Percentiles rank a stretch among this genome's conserved stretches.
Conservation (phyloP, 2,797 vertebrate genomes). For the Sparus aurata region DNA sequence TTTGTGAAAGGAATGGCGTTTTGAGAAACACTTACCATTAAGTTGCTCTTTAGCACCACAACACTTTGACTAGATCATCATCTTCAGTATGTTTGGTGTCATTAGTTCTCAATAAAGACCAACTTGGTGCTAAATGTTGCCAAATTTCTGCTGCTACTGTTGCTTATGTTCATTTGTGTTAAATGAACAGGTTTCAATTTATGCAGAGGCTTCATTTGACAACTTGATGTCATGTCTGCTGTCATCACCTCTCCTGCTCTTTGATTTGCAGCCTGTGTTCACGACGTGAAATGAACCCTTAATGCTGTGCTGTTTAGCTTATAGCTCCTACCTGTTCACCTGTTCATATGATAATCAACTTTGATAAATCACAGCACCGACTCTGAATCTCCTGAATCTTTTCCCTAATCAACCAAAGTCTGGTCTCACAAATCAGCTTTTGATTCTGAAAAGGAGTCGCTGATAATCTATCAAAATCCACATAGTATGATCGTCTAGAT, state of each 20-base stretch:
- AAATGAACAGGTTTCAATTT: conserved; percentile 54
- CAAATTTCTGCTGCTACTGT: conserved; percentile 43
- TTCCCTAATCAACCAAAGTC: background rate
- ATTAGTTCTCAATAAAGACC: conserved; percentile 39
- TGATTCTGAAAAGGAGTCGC: conserved; percentile 41
- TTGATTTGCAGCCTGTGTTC: conserved; percentile 68
- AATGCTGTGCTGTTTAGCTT: conserved; percentile 28
- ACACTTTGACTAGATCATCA: background rate
- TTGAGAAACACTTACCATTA: conserved; percentile 61
- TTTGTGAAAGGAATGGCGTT: conserved; percentile 24
- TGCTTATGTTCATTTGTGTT: conserved; percentile 60
- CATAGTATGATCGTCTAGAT: conserved; percentile 24
- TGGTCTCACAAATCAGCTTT: conserved; percentile 27
- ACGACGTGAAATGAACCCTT: conserved; percentile 21
- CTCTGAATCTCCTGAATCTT: conserved; percentile 10
- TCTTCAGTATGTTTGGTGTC: conserved; percentile 14
- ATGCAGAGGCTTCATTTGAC: conserved; percentile 46
- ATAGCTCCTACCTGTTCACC: conserved; percentile 2
- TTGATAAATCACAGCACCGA: conserved; percentile 19
- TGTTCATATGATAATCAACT: conserved; percentile 12
- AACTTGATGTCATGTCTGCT: conserved; percentile 44
- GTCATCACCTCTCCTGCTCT: conserved; percentile 52
- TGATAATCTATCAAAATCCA: conserved; percentile 48
- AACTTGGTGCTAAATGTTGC: conserved; percentile 72
- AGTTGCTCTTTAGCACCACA: conserved; percentile 62